A percentile compares a stretch with the other conserved stretches of the same genome.
Evolutionary conservation across 2,113 vertebrate species (phyloP).

Genomic region (Pipa parva): DNA sequence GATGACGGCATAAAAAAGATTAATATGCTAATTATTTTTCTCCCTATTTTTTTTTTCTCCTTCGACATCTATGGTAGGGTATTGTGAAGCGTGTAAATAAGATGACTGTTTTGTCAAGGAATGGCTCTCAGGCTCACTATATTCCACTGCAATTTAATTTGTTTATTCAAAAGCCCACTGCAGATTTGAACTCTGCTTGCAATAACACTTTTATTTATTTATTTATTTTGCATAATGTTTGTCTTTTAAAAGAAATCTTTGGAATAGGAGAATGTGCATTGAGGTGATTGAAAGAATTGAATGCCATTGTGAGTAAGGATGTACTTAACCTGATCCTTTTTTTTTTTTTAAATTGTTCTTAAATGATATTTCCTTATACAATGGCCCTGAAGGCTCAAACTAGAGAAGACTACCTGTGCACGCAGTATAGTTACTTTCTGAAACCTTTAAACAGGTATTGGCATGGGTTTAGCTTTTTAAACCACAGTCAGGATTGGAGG

Average conservation of each 20-base stretch:
- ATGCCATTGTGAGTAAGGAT: slow-evolving; percentile 68
- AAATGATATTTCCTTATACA: slow-evolving; percentile 52
- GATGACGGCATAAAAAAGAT: slow-evolving; percentile 99
- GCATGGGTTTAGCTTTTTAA: too few relatives aligned
- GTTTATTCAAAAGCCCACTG: slow-evolving; percentile 80
- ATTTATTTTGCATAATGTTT: slow-evolving; percentile 86
- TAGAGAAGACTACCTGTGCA: too few relatives aligned
- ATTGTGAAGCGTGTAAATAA: slow-evolving; percentile 99
- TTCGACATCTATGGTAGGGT: slow-evolving; percentile 91
- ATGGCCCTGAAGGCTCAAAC: too few relatives aligned
- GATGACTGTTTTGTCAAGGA: slow-evolving; percentile 98
- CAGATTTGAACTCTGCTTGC: slow-evolving; percentile 87
- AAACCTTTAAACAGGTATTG: too few relatives aligned
- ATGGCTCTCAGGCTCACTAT: slow-evolving; percentile 78
- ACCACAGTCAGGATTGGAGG: too few relatives aligned
- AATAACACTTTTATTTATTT: slow-evolving; percentile 88
- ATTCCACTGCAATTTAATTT: slow-evolving; percentile 80
- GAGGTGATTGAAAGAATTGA: slow-evolving; percentile 76
- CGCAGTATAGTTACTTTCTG: too few relatives aligned
- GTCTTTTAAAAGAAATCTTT: slow-evolving; percentile 71
- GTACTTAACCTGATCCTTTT: slow-evolving; percentile 59
- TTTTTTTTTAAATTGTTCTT: slow-evolving; percentile 64
- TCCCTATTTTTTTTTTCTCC: slow-evolving; percentile 81
- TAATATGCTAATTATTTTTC: slow-evolving; percentile 99
- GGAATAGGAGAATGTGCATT: slow-evolving; percentile 69